Base-by-base conservation (phyloP, 2,888 invertebrate genomes). In the Orchestes rusci region DNA sequence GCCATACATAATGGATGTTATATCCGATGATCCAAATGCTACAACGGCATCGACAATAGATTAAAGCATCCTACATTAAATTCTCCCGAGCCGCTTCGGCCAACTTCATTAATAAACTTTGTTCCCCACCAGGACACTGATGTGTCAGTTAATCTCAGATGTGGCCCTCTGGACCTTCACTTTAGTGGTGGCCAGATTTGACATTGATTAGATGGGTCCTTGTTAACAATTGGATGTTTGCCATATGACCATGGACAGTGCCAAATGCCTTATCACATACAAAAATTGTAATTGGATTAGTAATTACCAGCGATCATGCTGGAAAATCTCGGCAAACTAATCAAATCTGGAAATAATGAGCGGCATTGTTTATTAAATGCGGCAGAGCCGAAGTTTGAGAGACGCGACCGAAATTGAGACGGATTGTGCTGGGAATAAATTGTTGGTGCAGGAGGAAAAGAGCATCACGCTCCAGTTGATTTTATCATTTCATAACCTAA, bases 271-370 rank as follows among this genome's bases (percentile, higher is more conserved):
- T 4, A 8, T 33, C 41, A 40, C 36, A 46, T 32, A 40, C 37
- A 30, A 32, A 33, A 40, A 48, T 43, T 38, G 19, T 43, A 47
- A 47, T 48, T 43, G 39, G 39, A 40, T 48, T 39, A 48, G 35
- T 48, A 43, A 48, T 37, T 39, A 38, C 35, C 39, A 8, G 20
- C 48, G 12, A 43, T 43, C 39, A 48, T 35, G 23, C n/a, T 13
- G 32, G 39, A 39, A 45, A 48, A 48, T 48, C 39, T 43, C 48
- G 36, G 39, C 28, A 36, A 43, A 43, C 43, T 48, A 48, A 48
- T 43, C 43, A 39, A 48, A 43, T 43, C 20, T 15, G 39, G 39
- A 36, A 48, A 48, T 43, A 43, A 43, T 47, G 34, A 17, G 20
- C 12, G 27, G 15, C 16, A 13, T 18, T 1, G 20, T 39, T 10